Evolutionary conservation across 2,797 vertebrate genomes (phyloP), one percentile per base, ranked within the genome.

Genomic region (Gobio occitaniae): DNA sequence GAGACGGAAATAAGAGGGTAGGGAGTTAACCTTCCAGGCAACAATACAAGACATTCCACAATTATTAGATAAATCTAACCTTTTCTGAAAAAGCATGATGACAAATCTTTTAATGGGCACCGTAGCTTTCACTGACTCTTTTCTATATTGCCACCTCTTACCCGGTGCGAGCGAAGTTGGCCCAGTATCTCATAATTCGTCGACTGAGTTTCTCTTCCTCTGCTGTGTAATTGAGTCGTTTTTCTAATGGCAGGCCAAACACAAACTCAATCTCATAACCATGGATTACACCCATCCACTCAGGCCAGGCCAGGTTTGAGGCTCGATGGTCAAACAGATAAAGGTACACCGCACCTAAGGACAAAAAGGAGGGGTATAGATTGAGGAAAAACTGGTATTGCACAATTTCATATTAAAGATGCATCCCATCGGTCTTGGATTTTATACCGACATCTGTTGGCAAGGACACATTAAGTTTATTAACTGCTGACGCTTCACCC

Each of bases 241-340:
- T 95, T 21, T 97, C 95, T 85, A 99, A 93, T 0, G 97, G 97
- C 74, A 97, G 93, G 65, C 97, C 97, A 11, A 99, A 98, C 77
- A 98, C 94, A 89, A 98, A 99, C 91, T 99, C 97, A 0, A 99
- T 99, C 92, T 99, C 97, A 36, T 99, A 99, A 84, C 97, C 97
- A 0, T 98, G 97, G 41, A 98, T 96, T n/a, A 99, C 97, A 0
- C 97, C 97, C 97, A 99, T 99, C 97, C 97, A 99, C 52, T 95
- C 95, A 0, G 97, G 97, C 97, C 97, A 99, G 54, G 92, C 93
- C 81, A 99, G 84, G 68, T 97, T 98, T 81, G 97, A 98, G 0
- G 97, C 96, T 2, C 96, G 94, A 86, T 99, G 97, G 82, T 99
- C 96, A 8, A 99, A 99, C 78, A 96, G 84, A 88, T 98, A 99